Evolutionary conservation across 1,140 invertebrate species (phyloP), one percentile per base, ranked within the genome.

Genomic region (Drosophila tsacasi): DNA sequence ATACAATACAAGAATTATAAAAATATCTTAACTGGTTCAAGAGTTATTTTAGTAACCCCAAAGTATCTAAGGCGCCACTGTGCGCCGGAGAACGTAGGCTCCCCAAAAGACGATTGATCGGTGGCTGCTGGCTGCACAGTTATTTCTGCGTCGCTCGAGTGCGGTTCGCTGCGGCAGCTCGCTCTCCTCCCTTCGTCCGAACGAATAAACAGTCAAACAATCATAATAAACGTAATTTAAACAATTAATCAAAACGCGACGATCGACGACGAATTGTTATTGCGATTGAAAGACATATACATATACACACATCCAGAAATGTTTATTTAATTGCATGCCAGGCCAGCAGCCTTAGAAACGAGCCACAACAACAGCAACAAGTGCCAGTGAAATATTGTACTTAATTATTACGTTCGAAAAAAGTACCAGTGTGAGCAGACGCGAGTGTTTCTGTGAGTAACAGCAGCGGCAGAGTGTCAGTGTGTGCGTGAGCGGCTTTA

Each of bases 311-410:
- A 61, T 35, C 59, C 59, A 63, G 21, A 76, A 52, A 54, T 79
- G 58, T 60, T 79, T 71, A 77, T 77, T 78, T 79, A 77, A 79
- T 78, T 79, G 66, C 49, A 66, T 27, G 61, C 23, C 30, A 37
- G 64, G 44, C 52, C 27, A 63, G 80, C 27, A 63, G 80, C 35
- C 77, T 73, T 47, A 76, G 55, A 50, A 76, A 71, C 30, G 47
- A 79, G 27, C 59, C 49, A 30, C 50, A 68, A 46, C 62, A 74
- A 47, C 69, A 82, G 65, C 80, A 75, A 81, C 81, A 81, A 83
- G 84, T 87, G 85, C 69, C 85, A 90, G 81, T 89, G 81, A 90
- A 89, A 85, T 90, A 85, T 90, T 89, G 85, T 90, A 89, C 84
- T 87, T 87, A 87, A 87, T 89, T 87, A 83, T 75, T 81, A 89